Base-by-base conservation (phyloP, 92 coral and sea anemone species). In the Palythoa caribaeorum region DNA sequence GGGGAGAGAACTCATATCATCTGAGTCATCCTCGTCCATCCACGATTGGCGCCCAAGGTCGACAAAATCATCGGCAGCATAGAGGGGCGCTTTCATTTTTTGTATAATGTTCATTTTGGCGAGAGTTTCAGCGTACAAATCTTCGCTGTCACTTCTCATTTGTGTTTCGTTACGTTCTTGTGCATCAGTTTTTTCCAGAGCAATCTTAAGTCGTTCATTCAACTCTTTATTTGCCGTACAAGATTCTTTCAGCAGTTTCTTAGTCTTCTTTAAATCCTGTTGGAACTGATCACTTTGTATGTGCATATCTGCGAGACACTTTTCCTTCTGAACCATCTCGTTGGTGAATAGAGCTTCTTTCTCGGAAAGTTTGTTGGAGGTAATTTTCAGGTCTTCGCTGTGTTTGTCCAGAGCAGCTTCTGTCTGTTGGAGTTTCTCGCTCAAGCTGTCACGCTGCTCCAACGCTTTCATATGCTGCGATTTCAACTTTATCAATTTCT, bases 61-160 rank as follows among this genome's bases (percentile, higher is more conserved):
- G 12, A 89, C 94, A 15, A 93, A 93, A 35, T 85, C 73, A 39
- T 91, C 96, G 36, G 20, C 53, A 1, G 94, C 94, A 38, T 90
- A 87, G 84, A 91, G 84, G 5, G 96, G 83, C 4, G 92, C 96
- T 53, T 89, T 91, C 93, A 95, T 88, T 55, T 91, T 95, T 66
- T 84, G 89, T 9, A 95, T 92, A 65, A 95, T 94, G 9, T 95
- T 95, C 87, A 95, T 90, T 63, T 95, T 95, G 10, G 98, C 98
- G 59, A 93, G 98, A 1, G 96, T 96, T 75, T 95, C 98, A 1
- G 96, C 98, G 38, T 91, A 80, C 19, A 94, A 89, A 57, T 95
- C 96, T 21, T 94, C 98, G 52, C 86, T 91, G 20, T 93, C 93
- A 20, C 87, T 80, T 17, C 84, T 94, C 60, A 84, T 84, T 37